Base-by-base conservation (phyloP, 64 coral and sea anemone species). In the Orbicella faveolata region DNA sequence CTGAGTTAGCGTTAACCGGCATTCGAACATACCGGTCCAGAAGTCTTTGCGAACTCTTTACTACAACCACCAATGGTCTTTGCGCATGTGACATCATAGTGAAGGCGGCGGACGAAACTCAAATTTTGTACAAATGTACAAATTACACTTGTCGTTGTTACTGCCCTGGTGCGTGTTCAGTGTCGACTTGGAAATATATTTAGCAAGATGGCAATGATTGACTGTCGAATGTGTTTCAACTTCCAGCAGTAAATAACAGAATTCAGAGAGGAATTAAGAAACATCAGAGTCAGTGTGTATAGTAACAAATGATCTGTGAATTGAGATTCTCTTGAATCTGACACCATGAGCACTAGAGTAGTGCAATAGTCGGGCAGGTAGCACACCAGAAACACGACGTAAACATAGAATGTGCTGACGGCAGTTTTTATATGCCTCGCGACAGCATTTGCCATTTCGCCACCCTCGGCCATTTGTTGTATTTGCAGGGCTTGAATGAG, bases 351-450 rank as follows among this genome's bases (percentile, higher is more conserved):
- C 54, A 67, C 64, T 6, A 67, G 2, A 67, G 17, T 3, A 1
- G 64, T 81, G 23, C 79, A 81, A 14, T 5, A 79, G 12, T 81
- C 57, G 5, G 80, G 80, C 80, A 83, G 41, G 66, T 65, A 83
- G 20, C 61, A 66, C 20, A 83, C 80, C 11, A 83, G 21, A 41
- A 83, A 83, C 61, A 83, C 80, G 2, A 83, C 17, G 39, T 83
- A 83, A 1, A 83, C 80, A 18, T 66, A 83, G 16, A 83, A 36
- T 20, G 61, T 41, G 2, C 17, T 62, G 35, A 83, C 18, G 11
- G 80, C 80, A 83, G 80, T 41, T 66, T 80, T 80, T n/a, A 30
- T 62, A 25, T 34, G 52, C 53, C 78, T 80, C 6, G 39, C 39
- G 39, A 6, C 11, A 57, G 11, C 78, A 55, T 54, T n/a, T 13